Percentiles rank a stretch among this genome's conserved stretches.
Evolutionary conservation across 2,888 invertebrate genomes (phyloP).

Genomic region (Steromphala cineraria): DNA sequence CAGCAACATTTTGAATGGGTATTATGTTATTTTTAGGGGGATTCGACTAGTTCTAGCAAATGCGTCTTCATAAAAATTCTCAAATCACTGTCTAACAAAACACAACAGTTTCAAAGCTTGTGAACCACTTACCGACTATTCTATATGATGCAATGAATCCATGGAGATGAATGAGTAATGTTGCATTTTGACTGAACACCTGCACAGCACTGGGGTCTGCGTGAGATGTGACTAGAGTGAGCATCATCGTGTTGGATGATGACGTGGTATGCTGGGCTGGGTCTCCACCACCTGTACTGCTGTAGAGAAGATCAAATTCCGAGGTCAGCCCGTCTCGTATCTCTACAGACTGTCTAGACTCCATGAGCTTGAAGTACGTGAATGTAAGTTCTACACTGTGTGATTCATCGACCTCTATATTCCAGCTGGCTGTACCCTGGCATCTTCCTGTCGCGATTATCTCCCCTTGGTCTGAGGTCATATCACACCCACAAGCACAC

Average conservation of each 20-base stretch:
- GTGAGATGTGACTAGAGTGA: slow-evolving; percentile 63
- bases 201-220: slow-evolving; percentile 20
- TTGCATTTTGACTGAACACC: slow-evolving; percentile 26
- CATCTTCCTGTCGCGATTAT: slow-evolving; percentile 67
- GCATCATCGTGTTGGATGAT: slow-evolving; percentile 57
- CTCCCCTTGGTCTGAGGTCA: slow-evolving; percentile 47
- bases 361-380: slow-evolving; percentile 59
- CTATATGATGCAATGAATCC: slow-evolving; percentile 64
- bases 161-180: slow-evolving; percentile 56
- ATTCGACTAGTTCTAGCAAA: no score
- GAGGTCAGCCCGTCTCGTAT: slow-evolving; percentile 62
- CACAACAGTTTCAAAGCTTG: no score
- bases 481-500: slow-evolving; percentile 61
- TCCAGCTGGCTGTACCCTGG: slow-evolving; percentile 60
- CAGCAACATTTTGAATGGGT: no score
- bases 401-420: slow-evolving; percentile 47
- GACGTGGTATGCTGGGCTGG: slow-evolving; percentile 51
- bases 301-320: slow-evolving; percentile 57
- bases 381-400: slow-evolving; percentile 60
- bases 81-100: no score
- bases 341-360: slow-evolving; percentile 65
- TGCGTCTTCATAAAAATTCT: no score
- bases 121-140: slow-evolving; percentile 38
- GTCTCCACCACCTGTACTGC: slow-evolving; percentile 49
- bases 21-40: no score